Base-by-base conservation (phyloP, 2,888 invertebrate genomes). In the Drosophila siamana region DNA sequence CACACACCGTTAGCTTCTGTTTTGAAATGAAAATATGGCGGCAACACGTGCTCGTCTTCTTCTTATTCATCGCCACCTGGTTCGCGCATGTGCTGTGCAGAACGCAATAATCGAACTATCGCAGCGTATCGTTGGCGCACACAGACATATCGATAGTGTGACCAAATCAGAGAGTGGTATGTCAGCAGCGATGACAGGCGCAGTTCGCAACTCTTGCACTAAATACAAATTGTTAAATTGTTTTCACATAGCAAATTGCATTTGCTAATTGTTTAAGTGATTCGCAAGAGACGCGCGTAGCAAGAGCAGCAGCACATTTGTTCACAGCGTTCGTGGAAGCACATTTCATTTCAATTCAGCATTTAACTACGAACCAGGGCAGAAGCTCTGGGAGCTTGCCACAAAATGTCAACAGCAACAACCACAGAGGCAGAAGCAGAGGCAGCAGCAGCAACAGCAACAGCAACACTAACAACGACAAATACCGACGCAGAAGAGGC, bases 301-400 rank as follows among this genome's bases (percentile, higher is more conserved):
- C 8, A 19, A 13, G 8, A 19, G 30, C 1, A n/a, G 11, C 40
- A 19, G 9, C 55, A 11, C 11, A 24, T 11, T 8, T 19, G 38
- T 40, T 40, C 8, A 13, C 8, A 13, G 15, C 6, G 19, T 2
- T 13, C 28, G 26, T 33, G 33, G 44, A 36, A 16, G 6, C 22
- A 13, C 22, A 11, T 8, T 11, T 0, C 1, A 9, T 2, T 7
- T 8, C 16, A 6, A 44, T 36, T 38, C 28, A 8, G 6, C 9
- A 19, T 11, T 26, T 7, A 26, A 4, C 5, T 6, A 26, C 26
- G 6, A 4, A 7, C 26, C 59, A 28, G 57, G 33, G 43, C 43
- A 36, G 33, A 41, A 48, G 48, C 62, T 48, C 62, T 48, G 33
- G 33, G 33, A 30, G 8, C 48, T 63, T 48, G 26, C 57, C 28